Conservation (phyloP, 2,797 vertebrate species). For the Hyperoplus immaculatus region DNA sequence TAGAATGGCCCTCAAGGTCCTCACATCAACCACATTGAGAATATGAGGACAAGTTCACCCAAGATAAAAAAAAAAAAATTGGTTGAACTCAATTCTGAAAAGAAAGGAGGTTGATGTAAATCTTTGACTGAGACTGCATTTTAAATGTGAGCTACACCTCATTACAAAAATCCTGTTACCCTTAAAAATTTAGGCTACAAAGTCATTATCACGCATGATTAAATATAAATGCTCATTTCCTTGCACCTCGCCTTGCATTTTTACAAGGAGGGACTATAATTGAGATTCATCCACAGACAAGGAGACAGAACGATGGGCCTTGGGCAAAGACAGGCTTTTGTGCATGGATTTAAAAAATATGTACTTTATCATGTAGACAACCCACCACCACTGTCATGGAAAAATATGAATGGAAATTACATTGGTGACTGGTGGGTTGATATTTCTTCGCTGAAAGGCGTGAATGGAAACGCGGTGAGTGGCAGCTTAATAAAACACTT, state of each 20-base stretch:
- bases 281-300: neutral
- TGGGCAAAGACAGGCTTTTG: neutral
- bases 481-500: conserved; percentile 60
- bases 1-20: neutral
- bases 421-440: conserved; percentile 31
- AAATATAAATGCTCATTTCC: neutral
- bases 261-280: neutral
- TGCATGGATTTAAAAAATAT: neutral
- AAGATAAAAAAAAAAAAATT: neutral
- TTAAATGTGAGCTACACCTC: neutral
- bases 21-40: neutral
- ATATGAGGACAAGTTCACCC: neutral
- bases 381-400: neutral
- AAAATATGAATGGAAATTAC: conserved; percentile 29
- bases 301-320: neutral
- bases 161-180: neutral
- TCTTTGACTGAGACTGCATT: neutral
- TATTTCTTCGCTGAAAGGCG: conserved; percentile 10
- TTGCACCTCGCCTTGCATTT: neutral
- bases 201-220: neutral
- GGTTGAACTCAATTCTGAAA: neutral
- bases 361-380: neutral
- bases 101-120: neutral
- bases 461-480: conserved; percentile 50
- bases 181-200: neutral